Evolutionary conservation across 2,113 vertebrate species (phyloP), one percentile per base, ranked within the genome.

Genomic region (Petaurus breviceps): DNA sequence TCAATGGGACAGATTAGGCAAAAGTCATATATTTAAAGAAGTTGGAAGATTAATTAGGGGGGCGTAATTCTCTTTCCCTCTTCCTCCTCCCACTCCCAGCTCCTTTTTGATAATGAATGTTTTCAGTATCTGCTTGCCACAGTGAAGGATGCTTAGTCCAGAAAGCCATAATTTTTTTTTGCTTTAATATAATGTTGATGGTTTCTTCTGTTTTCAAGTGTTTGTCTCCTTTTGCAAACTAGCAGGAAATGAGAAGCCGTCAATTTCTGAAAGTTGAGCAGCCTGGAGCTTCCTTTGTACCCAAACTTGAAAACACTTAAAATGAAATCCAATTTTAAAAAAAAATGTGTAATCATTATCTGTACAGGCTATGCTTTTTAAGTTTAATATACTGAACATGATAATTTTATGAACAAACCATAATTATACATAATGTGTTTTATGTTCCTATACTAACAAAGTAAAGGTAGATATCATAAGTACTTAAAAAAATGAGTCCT

Each of bases 11-110:
- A 84, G 52, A 90, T 68, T 68, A 51, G 26, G 37, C 68, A 55
- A 95, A 90, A 95, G 26, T 54, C n/a, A 84, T 84, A 43, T 43
- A 84, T 84, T 94, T 77, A 22, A 57, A 89, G 54, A 94, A 93
- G 37, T 84, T 84, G n/a, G n/a, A 43, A 43, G n/a, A 84, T 84
- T n/a, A 84, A n/a, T 84, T n/a, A 84, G n/a, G 68, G 68, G n/a
- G 68, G 68, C 0, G 68, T 84, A 84, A 84, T 84, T 43, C 68
- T 43, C n/a, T 84, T 84, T 43, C 16, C 68, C 68, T 43, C 68
- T 84, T 84, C 68, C 37, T 43, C 68, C 68, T 84, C 22, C 92
- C 28, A 55, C 49, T 61, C 37, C 49, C 11, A 51, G n/a, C 46
- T 92, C 51, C 7, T 93, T 91, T 92, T 93, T 77, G 52, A 55